These are phyloP conservation scores for Ascidia mentula DNA, from an alignment of 23 tunicate genomes.

Conservation along the genomic window DNA sequence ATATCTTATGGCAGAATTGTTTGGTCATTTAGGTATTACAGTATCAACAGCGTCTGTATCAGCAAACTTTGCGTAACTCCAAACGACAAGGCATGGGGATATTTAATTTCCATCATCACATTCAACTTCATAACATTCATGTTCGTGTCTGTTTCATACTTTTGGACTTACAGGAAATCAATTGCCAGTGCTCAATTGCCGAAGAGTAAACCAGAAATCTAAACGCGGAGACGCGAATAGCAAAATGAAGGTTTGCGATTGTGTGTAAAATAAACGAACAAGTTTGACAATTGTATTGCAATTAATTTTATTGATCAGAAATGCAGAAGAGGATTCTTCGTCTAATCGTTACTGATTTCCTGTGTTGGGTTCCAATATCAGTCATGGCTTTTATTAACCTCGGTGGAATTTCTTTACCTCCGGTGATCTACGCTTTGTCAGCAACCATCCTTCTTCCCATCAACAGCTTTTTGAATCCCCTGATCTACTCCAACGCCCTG, in stretches of 20 bases:
- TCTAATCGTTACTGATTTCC: too few relatives aligned
- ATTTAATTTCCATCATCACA: neutral
- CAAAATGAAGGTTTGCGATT: neutral
- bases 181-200: neutral
- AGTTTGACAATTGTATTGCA: too few relatives aligned
- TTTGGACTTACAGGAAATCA: neutral
- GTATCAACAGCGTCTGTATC: conserved; percentile 23
- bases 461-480: too few relatives aligned
- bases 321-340: too few relatives aligned
- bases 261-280: too few relatives aligned
- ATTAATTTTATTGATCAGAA: too few relatives aligned
- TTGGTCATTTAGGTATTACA: conserved; percentile 1
- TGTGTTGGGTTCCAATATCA: too few relatives aligned
- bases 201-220: neutral
- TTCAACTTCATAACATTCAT: conserved; percentile 12
- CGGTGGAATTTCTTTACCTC: too few relatives aligned
- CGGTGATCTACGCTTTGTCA: too few relatives aligned
- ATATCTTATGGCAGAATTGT: neutral
- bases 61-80: conserved; percentile 6
- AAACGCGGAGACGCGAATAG: neutral
- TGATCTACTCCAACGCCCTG: too few relatives aligned
- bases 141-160: neutral
- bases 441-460: too few relatives aligned
- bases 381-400: too few relatives aligned
- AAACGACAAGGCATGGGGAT: conserved; percentile 7